Conservation (phyloP, 2,797 vertebrate species). For the Coluber constrictor region DNA sequence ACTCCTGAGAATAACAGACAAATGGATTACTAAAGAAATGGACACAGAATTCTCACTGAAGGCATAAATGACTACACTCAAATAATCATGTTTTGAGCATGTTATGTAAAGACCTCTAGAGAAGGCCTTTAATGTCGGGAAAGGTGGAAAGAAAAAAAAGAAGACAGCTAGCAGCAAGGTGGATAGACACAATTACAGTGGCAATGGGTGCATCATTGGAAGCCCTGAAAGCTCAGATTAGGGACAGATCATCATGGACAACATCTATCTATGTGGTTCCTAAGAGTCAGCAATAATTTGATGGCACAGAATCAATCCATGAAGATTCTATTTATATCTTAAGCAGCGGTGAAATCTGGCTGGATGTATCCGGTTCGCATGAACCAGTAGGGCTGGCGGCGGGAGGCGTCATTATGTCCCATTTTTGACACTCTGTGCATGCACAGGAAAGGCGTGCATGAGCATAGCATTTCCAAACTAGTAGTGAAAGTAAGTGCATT, state of each 20-base stretch:
- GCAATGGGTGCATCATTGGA: not conserved
- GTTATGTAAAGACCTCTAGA: not conserved
- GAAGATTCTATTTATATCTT: not conserved
- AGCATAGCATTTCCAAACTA: too few species aligned
- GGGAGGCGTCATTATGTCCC: too few species aligned
- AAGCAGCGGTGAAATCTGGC: too few species aligned
- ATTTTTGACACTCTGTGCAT: too few species aligned
- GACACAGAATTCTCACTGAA: not conserved
- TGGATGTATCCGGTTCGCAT: too few species aligned
- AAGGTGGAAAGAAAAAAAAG: not conserved
- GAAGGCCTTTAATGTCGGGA: not conserved
- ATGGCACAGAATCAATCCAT: not conserved
- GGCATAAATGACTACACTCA: not conserved
- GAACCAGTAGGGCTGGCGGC: too few species aligned
- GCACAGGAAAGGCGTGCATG: too few species aligned
- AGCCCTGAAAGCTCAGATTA: not conserved
- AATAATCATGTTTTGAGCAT: not conserved
- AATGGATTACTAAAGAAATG: not conserved
- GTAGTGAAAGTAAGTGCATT: too few species aligned
- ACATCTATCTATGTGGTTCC: not conserved
- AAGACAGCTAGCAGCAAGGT: not conserved
- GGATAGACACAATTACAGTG: not conserved
- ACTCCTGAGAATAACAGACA: not conserved
- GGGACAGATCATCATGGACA: not conserved
- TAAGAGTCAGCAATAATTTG: not conserved